Base-by-base conservation (phyloP, 2,113 vertebrate genomes). In the Colistium nudipinnis region DNA sequence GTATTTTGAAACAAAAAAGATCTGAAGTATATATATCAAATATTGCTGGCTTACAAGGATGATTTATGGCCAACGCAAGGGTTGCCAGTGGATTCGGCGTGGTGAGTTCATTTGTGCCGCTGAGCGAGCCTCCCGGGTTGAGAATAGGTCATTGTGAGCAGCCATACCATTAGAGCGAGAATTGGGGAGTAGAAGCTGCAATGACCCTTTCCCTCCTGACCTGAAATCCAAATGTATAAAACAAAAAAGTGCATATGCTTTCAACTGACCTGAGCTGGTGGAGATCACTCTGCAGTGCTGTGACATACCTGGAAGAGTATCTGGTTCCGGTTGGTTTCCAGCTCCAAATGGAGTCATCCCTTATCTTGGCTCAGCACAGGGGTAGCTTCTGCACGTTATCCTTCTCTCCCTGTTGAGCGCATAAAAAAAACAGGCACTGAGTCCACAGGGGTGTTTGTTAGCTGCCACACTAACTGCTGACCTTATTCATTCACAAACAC, bases 11-110 rank as follows among this genome's bases (percentile, higher is more conserved):
- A n/a, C n/a, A n/a, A n/a, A n/a, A n/a, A n/a, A n/a, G n/a, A n/a
- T n/a, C n/a, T n/a, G n/a, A n/a, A n/a, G n/a, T n/a, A n/a, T 62
- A 57, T 16, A 44, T 48, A 4, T 55, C 35, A 35, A 28, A 6
- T 57, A 16, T 59, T n/a, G n/a, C n/a, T n/a, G n/a, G n/a, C n/a
- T n/a, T n/a, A n/a, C n/a, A 89, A 91, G 78, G 74, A 82, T 81
- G 88, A 90, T 89, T 78, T 85, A 91, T 90, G 62, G 74, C 74
- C 71, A 64, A 64, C 68, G 47, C 47, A 53, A 41, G 14, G 20
- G 35, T 5, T 2, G 45, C 51, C 8, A 10, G 72, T 53, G 82
- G 53, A 62, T n/a, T 60, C 7, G 54, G 41, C 31, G 51, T 16
- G 33, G 63, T 53, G 76, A 71, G 72, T 81, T 62, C 66, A 52